phyloP scores from a whole-genome alignment of 2,888 invertebrate species.

The Thyatira batis region DNA sequence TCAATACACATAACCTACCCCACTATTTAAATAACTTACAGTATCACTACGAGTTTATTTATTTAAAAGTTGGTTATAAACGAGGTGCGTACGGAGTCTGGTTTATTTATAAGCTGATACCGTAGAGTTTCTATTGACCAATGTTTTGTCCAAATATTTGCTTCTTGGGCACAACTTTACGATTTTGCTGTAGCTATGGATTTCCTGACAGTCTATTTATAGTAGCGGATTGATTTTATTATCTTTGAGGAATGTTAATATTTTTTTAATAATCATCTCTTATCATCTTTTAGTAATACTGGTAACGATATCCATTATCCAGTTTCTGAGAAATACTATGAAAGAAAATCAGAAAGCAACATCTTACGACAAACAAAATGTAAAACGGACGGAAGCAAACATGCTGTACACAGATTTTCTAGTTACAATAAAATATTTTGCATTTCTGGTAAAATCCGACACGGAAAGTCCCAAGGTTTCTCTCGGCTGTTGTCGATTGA shows the following conservation, averaged over 20 bases:
- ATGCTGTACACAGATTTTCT: background rate
- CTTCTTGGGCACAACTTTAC: slow-evolving; percentile 27
- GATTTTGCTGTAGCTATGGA: too few species aligned
- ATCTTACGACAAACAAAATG: background rate
- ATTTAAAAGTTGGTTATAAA: background rate
- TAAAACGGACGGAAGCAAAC: background rate
- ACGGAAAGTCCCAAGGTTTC: background rate
- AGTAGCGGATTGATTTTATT: too few species aligned
- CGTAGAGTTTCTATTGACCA: slow-evolving; percentile 16
- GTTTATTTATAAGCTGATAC: slow-evolving; percentile 30
- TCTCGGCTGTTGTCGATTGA: background rate
- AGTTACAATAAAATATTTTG: background rate
- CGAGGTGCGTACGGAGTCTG: slow-evolving; percentile 22
- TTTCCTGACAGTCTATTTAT: too few species aligned
- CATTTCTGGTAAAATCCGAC: background rate
- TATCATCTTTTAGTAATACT: background rate
- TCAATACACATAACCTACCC: background rate
- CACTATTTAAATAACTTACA: background rate
- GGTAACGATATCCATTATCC: background rate
- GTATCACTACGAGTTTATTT: background rate
- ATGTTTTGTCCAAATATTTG: slow-evolving; percentile 22
- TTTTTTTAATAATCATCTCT: background rate
- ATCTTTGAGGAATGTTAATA: too few species aligned
- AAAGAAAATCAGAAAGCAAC: background rate
- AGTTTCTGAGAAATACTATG: background rate